Evolutionary conservation across 2,113 vertebrate genomes (phyloP).

Genomic region (Cyanoliseus patagonus): DNA sequence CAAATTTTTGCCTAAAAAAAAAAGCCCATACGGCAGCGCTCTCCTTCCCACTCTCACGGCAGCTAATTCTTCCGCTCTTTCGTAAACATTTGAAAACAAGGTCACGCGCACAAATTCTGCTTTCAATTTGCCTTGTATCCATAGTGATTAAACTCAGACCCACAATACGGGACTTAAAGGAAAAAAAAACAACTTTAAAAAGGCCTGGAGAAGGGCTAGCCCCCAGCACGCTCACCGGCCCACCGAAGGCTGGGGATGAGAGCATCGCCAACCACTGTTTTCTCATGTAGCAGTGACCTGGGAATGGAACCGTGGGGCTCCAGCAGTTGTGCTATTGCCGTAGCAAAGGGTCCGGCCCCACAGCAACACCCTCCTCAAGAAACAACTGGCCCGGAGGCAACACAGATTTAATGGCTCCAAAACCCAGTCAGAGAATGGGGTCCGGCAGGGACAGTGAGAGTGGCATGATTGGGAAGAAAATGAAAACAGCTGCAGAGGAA

Average conservation of each 20-base stretch:
- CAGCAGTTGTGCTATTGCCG: fast-evolving
- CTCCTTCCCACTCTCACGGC: not conserved
- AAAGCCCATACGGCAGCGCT: not conserved
- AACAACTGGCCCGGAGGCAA: not conserved
- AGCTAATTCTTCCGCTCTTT: constrained; percentile 49
- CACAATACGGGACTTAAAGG: constrained; percentile 9
- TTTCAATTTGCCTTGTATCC: constrained; percentile 66
- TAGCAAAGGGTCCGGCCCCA: fast-evolving
- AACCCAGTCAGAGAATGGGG: not conserved
- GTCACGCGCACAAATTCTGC: constrained; percentile 63
- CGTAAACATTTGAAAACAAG: constrained; percentile 56
- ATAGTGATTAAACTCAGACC: constrained; percentile 65
- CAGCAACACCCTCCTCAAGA: not conserved
- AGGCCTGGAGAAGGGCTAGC: not conserved
- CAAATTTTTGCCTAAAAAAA: not conserved
- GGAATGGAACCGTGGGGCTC: not conserved
- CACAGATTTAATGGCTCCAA: not conserved
- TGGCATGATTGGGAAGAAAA: not conserved
- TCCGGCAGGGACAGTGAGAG: not conserved
- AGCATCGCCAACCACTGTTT: not conserved
- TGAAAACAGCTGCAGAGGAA: not conserved
- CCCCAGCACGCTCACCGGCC: fast-evolving
- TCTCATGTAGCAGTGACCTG: not conserved
- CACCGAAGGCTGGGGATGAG: not conserved
- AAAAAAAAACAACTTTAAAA: not conserved